Conservation (phyloP, 2,113 vertebrate genomes). For the Gavia stellata region DNA sequence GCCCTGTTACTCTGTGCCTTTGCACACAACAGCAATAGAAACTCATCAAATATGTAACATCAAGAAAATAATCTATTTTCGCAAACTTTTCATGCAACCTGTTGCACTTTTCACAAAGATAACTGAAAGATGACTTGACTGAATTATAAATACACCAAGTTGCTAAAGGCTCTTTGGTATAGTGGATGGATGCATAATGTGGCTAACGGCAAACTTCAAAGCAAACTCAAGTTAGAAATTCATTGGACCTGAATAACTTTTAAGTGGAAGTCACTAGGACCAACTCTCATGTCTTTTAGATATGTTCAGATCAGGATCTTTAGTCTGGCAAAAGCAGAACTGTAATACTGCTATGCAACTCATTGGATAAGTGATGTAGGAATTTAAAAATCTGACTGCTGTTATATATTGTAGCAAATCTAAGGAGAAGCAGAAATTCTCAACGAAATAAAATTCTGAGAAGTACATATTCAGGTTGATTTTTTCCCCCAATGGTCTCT, state of each 20-base stretch:
- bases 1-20: background rate
- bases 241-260: background rate
- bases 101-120: background rate
- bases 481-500: background rate
- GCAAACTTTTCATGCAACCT: background rate
- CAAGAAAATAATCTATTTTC: background rate
- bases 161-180: background rate
- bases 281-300: fast-evolving
- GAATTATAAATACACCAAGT: background rate
- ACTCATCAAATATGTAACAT: background rate
- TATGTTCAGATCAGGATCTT: background rate
- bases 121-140: background rate
- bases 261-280: background rate
- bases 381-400: background rate
- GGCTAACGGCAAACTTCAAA: background rate
- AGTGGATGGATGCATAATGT: background rate
- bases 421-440: background rate
- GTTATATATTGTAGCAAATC: background rate
- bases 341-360: background rate
- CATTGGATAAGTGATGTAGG: too few relatives aligned
- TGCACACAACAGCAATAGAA: background rate
- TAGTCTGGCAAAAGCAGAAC: background rate
- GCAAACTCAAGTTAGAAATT: background rate
- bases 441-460: background rate
- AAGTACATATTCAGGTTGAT: background rate